A percentile compares a stretch with the other conserved stretches of the same genome.
Conservation (phyloP, 2,888 invertebrate genomes). For the Cryptophagus acutangulus region DNA sequence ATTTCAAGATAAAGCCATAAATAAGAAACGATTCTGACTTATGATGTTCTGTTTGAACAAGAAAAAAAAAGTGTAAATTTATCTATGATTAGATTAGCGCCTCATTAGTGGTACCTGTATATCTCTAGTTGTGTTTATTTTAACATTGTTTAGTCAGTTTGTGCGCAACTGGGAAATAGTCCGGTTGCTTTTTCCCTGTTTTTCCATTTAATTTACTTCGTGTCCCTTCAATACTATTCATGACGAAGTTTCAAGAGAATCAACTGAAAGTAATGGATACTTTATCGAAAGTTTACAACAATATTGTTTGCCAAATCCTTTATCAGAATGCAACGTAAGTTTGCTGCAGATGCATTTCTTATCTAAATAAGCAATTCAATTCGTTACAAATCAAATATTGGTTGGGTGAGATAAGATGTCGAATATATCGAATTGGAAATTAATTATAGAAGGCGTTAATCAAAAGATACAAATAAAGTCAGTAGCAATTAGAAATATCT, state of each 20-base stretch:
- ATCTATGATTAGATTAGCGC: conserved; percentile 30
- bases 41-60: no score
- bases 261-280: conserved; percentile 25
- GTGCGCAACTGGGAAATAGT: neutral
- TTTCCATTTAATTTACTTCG: conserved; percentile 1
- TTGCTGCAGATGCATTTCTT: no score
- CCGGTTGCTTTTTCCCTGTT: neutral
- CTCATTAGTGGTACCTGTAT: no score
- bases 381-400: no score
- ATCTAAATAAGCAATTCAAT: no score
- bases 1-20: no score
- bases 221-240: conserved; percentile 11
- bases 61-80: conserved; percentile 23
- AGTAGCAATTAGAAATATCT: no score
- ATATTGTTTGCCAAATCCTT: conserved; percentile 25
- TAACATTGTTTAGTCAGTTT: neutral
- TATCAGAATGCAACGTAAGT: conserved; percentile 23
- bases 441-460: no score
- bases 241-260: conserved; percentile 12
- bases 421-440: no score
- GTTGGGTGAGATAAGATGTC: no score
- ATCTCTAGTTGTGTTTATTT: conserved; percentile 10
- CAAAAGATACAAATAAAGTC: no score
- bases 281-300: conserved; percentile 26
- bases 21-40: no score